A percentile compares a stretch with the other conserved stretches of the same genome.
phyloP scores from a whole-genome alignment of 2,797 vertebrate genomes.

The Urocyon cinereoargenteus region DNA sequence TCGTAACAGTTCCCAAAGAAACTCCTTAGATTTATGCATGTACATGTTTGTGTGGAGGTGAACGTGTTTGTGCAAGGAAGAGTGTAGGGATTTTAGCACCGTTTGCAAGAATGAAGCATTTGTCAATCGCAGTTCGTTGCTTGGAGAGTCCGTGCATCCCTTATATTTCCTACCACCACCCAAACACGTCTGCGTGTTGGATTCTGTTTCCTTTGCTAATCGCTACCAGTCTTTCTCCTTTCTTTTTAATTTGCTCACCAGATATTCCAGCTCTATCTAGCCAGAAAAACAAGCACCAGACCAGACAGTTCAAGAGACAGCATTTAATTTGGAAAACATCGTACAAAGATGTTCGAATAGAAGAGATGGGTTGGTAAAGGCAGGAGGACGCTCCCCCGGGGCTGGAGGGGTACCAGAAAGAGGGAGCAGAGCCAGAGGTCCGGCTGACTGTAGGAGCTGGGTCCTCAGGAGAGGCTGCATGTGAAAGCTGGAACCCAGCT shows the following conservation, averaged over 20 bases:
- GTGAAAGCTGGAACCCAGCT: background rate
- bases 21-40: accelerated
- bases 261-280: background rate
- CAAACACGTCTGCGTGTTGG: background rate
- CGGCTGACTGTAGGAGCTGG: background rate
- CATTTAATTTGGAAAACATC: background rate
- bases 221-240: background rate
- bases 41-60: accelerated
- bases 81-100: background rate
- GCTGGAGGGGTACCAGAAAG: background rate
- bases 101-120: background rate
- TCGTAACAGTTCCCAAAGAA: background rate
- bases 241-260: background rate
- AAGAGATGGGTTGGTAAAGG: background rate
- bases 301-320: background rate
- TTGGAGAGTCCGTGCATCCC: background rate
- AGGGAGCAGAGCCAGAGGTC: background rate
- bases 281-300: background rate
- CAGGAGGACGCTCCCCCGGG: background rate
- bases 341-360: background rate
- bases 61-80: background rate
- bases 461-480: background rate
- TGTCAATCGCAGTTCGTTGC: background rate
- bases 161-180: background rate
- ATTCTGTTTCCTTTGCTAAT: background rate